Evolutionary conservation across 2,113 vertebrate species (phyloP).

Genomic region (Columba janthina): DNA sequence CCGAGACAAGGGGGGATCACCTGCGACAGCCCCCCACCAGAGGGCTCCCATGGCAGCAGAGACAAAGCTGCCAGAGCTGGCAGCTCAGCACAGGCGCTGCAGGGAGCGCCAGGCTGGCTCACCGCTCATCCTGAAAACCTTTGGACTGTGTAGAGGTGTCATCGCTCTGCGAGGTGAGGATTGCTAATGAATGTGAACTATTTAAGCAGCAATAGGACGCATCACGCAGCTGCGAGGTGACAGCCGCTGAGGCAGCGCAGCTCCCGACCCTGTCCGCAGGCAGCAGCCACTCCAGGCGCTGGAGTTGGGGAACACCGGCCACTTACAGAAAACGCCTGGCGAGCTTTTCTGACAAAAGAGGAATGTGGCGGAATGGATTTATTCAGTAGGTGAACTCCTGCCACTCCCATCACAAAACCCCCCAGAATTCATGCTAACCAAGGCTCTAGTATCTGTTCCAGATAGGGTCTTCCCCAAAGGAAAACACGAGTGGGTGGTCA

Average conservation of each 20-base stretch:
- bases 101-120: neutral
- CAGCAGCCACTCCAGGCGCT: neutral
- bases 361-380: neutral
- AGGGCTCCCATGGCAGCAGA: neutral
- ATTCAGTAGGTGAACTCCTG: constrained; percentile 39
- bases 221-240: neutral
- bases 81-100: fast-evolving
- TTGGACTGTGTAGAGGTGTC: neutral
- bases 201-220: neutral
- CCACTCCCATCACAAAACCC: neutral
- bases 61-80: neutral
- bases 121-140: neutral
- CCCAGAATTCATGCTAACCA: constrained; percentile 39
- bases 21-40: neutral
- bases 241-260: neutral
- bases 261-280: neutral
- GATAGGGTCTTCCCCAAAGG: constrained; percentile 44
- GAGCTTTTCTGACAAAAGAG: neutral
- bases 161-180: neutral
- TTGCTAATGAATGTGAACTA: neutral
- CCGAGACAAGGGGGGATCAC: neutral
- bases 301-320: neutral
- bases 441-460: constrained; percentile 51
- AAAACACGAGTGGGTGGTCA: constrained; percentile 30
- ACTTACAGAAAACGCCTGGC: neutral